A percentile compares a stretch with the other conserved stretches of the same genome.
Conservation (phyloP, 2,113 vertebrate genomes). For the Leptocoma aspasia region DNA sequence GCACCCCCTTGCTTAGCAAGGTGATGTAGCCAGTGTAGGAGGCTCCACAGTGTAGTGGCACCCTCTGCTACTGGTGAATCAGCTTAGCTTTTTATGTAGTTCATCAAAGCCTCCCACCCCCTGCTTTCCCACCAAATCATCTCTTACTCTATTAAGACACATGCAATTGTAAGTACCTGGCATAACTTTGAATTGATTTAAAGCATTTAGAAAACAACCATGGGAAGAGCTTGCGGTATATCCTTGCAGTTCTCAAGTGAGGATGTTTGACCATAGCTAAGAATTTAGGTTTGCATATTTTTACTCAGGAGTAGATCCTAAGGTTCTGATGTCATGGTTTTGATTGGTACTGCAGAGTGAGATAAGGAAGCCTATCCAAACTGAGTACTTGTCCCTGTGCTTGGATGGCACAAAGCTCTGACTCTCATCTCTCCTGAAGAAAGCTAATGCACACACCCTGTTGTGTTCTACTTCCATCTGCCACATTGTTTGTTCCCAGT, state of each 20-base stretch:
- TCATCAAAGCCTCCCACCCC: background rate
- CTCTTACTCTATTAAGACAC: background rate
- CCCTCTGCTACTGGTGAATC: conserved; percentile 2
- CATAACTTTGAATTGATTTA: background rate
- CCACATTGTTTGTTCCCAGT: background rate
- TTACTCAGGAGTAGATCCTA: background rate
- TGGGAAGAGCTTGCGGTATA: background rate
- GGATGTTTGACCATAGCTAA: background rate
- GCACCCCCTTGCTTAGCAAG: background rate
- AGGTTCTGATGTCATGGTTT: background rate
- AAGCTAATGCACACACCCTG: background rate
- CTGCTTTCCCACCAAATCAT: background rate
- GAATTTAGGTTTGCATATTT: background rate
- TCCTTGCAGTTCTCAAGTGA: background rate
- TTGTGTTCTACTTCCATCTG: background rate
- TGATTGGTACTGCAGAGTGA: background rate
- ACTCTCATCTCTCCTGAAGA: background rate
- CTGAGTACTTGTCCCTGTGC: background rate
- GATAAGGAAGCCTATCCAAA: background rate
- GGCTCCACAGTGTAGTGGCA: background rate
- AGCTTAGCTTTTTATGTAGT: background rate
- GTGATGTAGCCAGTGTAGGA: background rate
- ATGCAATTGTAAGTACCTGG: background rate
- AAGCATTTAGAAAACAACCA: background rate
- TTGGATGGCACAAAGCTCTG: background rate